Evolutionary conservation across 2,797 vertebrate species (phyloP).

Genomic region (Macroramphosus scolopax): DNA sequence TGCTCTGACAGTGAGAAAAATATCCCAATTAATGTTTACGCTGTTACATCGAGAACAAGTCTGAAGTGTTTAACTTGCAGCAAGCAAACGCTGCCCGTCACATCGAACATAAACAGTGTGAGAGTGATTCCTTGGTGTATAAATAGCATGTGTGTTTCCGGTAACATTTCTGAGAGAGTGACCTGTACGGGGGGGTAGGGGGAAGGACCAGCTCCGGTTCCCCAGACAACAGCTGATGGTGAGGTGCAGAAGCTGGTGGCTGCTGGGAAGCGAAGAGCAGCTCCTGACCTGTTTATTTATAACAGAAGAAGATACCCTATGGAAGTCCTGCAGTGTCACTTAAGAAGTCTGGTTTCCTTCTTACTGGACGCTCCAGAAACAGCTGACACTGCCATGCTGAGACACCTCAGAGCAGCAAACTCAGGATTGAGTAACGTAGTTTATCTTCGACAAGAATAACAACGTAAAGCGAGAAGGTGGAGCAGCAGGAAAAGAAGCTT

Average conservation of each 20-base stretch:
- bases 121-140: constrained; percentile 28
- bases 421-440: not conserved
- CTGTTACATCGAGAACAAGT: not conserved
- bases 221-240: constrained; percentile 80
- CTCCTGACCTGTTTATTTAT: constrained; percentile 72
- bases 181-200: constrained; percentile 23
- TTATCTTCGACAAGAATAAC: not conserved
- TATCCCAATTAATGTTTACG: constrained; percentile 18
- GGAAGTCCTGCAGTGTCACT: constrained; percentile 56
- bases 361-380: constrained; percentile 12
- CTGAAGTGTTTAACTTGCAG: not conserved
- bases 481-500: too few species aligned
- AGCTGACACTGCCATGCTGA: constrained; percentile 20
- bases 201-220: constrained; percentile 59
- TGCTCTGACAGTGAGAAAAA: constrained; percentile 29
- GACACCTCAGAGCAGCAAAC: constrained; percentile 2
- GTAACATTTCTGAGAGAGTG: constrained; percentile 61
- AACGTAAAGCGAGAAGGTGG: too few species aligned
- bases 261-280: constrained; percentile 42
- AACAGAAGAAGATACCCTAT: constrained; percentile 59
- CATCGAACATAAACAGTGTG: constrained; percentile 48
- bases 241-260: constrained; percentile 56
- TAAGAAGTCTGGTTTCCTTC: constrained; percentile 59
- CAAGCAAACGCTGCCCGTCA: constrained; percentile 4
- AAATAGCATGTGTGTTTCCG: constrained; percentile 70